Evolutionary conservation across 2,113 vertebrate genomes (phyloP).

Genomic region (Crotalus horridus): DNA sequence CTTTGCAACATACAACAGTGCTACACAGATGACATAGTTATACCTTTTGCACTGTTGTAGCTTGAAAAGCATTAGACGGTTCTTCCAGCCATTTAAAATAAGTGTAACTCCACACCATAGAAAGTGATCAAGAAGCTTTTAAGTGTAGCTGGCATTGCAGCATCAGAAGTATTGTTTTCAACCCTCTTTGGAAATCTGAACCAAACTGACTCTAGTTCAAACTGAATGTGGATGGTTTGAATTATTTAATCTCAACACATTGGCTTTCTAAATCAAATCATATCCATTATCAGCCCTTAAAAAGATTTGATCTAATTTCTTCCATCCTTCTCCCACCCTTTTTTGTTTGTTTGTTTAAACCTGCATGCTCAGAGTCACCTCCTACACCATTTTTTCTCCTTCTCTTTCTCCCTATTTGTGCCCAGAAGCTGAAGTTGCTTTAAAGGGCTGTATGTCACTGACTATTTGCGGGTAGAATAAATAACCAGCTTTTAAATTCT

Average conservation of each 20-base stretch:
- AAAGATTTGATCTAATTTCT: not conserved
- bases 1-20: not conserved
- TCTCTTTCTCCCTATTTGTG: not conserved
- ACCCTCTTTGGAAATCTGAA: not conserved
- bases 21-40: not conserved
- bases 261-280: not conserved
- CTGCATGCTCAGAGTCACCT: not conserved
- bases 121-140: not conserved
- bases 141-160: not conserved
- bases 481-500: not conserved
- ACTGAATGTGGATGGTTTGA: not conserved
- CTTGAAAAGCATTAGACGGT: not conserved
- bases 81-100: not conserved
- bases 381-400: not conserved
- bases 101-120: not conserved
- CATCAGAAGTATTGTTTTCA: not conserved
- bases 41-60: not conserved
- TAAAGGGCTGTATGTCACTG: not conserved
- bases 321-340: not conserved
- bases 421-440: not conserved
- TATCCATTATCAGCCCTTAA: not conserved
- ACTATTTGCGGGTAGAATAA: not conserved
- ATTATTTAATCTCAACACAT: not conserved
- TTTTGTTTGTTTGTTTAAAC: not conserved
- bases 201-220: not conserved